These are phyloP conservation scores for Chouioia cunea DNA, from an alignment of 2,888 invertebrate species.

Conservation along the genomic window DNA sequence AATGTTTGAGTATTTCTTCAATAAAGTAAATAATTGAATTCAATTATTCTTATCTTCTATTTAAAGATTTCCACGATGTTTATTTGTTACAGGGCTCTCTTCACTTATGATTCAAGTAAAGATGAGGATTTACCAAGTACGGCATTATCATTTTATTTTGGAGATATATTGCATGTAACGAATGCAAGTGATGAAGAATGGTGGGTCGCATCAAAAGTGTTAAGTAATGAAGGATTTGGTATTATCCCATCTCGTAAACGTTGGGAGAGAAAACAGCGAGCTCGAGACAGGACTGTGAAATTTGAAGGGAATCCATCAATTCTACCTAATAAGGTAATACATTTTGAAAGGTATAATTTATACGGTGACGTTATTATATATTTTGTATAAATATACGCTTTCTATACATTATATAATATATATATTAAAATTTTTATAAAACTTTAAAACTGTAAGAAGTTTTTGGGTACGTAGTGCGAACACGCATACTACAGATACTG, in stretches of 20 bases:
- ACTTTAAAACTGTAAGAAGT: no score
- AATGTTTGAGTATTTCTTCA: no score
- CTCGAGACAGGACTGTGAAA: slow-evolving; percentile 96
- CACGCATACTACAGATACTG: no score
- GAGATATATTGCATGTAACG: slow-evolving; percentile 97
- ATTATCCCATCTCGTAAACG: slow-evolving; percentile 95
- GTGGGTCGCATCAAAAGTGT: slow-evolving; percentile 93
- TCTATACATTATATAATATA: no score
- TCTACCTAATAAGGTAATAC: background rate
- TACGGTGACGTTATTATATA: no score
- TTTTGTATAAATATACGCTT: no score
- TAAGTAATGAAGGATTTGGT: slow-evolving; percentile 73
- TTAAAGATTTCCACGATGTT: no score
- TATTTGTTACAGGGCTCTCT: slow-evolving; percentile 82
- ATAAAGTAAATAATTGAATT: no score
- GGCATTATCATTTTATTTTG: slow-evolving; percentile 95
- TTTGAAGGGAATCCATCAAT: slow-evolving; percentile 70
- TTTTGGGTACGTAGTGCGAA: no score
- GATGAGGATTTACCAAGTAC: slow-evolving; percentile 97
- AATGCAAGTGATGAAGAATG: slow-evolving; percentile 99
- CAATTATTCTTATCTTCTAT: no score
- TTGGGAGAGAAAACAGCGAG: slow-evolving; percentile 97
- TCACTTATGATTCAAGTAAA: slow-evolving; percentile 97
- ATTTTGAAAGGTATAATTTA: no score
- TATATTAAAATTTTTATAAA: no score